Conservation (phyloP, 1,140 invertebrate genomes). For the Euura lappo region DNA sequence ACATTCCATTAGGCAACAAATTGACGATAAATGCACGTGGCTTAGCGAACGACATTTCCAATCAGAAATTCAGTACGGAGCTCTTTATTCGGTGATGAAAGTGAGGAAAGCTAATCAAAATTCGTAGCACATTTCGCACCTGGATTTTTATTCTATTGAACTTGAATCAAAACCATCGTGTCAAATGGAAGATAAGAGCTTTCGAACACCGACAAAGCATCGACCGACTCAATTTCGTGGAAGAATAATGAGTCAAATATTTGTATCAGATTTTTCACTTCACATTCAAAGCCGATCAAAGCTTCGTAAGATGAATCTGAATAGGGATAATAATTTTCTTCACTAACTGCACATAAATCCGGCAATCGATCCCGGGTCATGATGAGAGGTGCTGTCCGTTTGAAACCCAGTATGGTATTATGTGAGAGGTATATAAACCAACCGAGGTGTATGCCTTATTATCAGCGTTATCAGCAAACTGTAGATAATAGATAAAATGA, state of each 20-base stretch:
- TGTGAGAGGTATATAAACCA: neutral
- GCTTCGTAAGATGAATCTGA: neutral
- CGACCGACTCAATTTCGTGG: neutral
- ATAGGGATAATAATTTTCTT: neutral
- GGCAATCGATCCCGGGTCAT: slow-evolving; percentile 57
- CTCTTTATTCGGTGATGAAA: neutral
- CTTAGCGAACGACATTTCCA: neutral
- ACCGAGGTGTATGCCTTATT: neutral
- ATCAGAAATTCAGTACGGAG: slow-evolving; percentile 6
- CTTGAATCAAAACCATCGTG: neutral
- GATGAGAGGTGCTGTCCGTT: slow-evolving; percentile 16
- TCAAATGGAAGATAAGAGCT: neutral
- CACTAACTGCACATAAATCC: slow-evolving; percentile 54
- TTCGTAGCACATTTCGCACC: neutral
- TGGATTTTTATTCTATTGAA: neutral
- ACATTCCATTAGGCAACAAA: slow-evolving; percentile 12
- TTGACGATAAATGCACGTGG: neutral
- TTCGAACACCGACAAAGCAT: too few species aligned
- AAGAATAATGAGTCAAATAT: neutral
- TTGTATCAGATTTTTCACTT: neutral
- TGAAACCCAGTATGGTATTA: neutral
- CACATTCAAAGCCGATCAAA: neutral
- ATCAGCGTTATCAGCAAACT: slow-evolving; percentile 46
- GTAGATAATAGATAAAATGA: slow-evolving; percentile 39
- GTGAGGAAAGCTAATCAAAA: neutral